These are phyloP conservation scores for Portevinia maculata DNA, from an alignment of 2,888 invertebrate genomes.

Conservation along the genomic window DNA sequence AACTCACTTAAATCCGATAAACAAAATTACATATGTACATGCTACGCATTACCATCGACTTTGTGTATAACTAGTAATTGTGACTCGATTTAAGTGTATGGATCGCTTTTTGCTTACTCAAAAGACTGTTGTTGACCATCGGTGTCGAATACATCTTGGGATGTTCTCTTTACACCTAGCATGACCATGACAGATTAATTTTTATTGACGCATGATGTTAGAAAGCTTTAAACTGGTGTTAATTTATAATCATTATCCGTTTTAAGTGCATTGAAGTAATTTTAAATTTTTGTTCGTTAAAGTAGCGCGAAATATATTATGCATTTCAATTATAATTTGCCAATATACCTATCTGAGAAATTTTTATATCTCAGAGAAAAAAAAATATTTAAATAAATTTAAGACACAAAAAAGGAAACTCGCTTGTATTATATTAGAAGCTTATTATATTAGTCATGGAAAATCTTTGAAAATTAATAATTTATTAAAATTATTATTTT, in stretches of 20 bases:
- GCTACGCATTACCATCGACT: slow-evolving; percentile 28
- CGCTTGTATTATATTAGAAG: neutral
- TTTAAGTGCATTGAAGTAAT: neutral
- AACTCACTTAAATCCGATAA: slow-evolving; percentile 4
- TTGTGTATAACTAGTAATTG: slow-evolving; percentile 38
- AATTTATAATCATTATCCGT: slow-evolving; percentile 4
- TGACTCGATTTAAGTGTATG: slow-evolving; percentile 1
- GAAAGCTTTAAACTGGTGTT: neutral
- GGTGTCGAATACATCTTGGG: neutral
- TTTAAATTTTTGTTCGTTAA: too few species aligned
- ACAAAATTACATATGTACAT: neutral
- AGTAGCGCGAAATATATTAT: too few species aligned
- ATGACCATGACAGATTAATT: neutral
- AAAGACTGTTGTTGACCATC: slow-evolving; percentile 18
- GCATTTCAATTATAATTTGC: neutral
- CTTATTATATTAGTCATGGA: neutral
- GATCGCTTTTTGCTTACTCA: slow-evolving; percentile 2
- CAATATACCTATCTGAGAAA: neutral
- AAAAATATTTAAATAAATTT: neutral
- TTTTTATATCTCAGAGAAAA: neutral
- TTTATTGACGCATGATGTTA: slow-evolving; percentile 12
- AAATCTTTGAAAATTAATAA: neutral
- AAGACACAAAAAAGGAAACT: neutral
- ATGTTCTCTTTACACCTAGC: slow-evolving; percentile 18
- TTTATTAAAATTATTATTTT: neutral